Evolutionary conservation across 2,113 vertebrate genomes (phyloP).

Genomic region (Callaeas wilsoni): DNA sequence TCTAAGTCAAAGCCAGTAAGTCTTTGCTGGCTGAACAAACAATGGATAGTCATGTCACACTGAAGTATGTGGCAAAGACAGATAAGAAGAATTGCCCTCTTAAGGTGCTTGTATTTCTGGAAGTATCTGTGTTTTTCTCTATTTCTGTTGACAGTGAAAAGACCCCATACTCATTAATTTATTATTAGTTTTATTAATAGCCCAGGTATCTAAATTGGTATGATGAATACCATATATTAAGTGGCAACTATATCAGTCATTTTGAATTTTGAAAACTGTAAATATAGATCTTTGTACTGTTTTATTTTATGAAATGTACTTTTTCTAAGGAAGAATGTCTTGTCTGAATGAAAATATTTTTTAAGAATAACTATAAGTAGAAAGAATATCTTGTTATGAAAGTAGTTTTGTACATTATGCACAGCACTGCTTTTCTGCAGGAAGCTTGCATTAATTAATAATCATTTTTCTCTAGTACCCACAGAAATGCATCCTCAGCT

Average conservation of each 20-base stretch:
- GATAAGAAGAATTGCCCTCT: not conserved
- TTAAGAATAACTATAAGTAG: rapidly evolving
- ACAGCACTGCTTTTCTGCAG: not conserved
- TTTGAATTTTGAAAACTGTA: not conserved
- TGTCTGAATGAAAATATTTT: not conserved
- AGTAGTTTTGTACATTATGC: not conserved
- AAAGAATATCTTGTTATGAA: not conserved
- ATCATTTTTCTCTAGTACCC: not conserved
- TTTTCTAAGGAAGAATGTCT: not conserved
- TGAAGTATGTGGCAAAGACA: not conserved
- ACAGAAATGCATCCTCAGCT: not conserved
- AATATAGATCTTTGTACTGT: not conserved
- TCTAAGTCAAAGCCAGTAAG: not conserved
- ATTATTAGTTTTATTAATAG: not conserved
- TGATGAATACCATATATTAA: not conserved
- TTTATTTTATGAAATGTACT: not conserved
- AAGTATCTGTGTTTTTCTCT: not conserved
- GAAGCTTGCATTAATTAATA: not conserved
- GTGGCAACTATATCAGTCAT: not conserved
- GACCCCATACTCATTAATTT: not conserved
- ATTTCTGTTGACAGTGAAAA: not conserved
- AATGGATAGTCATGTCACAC: not conserved
- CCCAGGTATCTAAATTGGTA: not conserved
- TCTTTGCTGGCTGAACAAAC: not conserved
- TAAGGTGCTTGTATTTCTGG: not conserved